A percentile compares a stretch with the other conserved stretches of the same genome.
phyloP scores from a whole-genome alignment of 2,113 vertebrate genomes.

The Hippocampus barbouri region DNA sequence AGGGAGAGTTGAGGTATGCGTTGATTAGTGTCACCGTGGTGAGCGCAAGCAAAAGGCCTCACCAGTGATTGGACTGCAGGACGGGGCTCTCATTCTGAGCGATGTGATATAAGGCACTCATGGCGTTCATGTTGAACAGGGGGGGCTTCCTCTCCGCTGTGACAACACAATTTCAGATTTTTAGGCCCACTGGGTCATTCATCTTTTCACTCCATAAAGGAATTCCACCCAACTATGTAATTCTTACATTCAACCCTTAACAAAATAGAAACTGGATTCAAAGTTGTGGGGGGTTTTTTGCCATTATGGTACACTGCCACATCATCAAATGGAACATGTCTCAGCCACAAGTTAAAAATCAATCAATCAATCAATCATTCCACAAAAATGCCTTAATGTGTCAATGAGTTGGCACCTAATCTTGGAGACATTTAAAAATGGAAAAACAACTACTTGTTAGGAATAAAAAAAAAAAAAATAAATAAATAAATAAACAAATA shows the following conservation, averaged over 20 bases:
- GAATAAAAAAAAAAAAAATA: no score
- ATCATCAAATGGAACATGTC: no score
- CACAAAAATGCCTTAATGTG: no score
- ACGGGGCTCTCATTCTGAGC: conserved; percentile 90
- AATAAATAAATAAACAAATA: no score
- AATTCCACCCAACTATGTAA: not conserved
- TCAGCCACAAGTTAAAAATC: no score
- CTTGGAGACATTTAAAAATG: no score
- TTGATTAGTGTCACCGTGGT: not conserved
- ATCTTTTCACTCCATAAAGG: not conserved
- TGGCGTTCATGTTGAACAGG: conserved; percentile 93
- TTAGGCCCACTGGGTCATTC: not conserved
- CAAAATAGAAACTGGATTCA: no score
- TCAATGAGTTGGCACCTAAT: no score
- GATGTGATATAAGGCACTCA: conserved; percentile 97
- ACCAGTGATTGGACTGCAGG: conserved; percentile 91
- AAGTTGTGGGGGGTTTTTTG: no score
- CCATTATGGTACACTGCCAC: no score
- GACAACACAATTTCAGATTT: not conserved
- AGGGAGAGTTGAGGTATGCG: not conserved
- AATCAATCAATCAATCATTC: no score
- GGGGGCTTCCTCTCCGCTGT: conserved; percentile 90
- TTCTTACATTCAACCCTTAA: not conserved
- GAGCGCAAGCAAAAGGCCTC: conserved; percentile 35
- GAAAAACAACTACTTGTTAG: no score